These are phyloP conservation scores for Fringilla coelebs DNA, from an alignment of 2,797 vertebrate genomes.

Conservation along the genomic window DNA sequence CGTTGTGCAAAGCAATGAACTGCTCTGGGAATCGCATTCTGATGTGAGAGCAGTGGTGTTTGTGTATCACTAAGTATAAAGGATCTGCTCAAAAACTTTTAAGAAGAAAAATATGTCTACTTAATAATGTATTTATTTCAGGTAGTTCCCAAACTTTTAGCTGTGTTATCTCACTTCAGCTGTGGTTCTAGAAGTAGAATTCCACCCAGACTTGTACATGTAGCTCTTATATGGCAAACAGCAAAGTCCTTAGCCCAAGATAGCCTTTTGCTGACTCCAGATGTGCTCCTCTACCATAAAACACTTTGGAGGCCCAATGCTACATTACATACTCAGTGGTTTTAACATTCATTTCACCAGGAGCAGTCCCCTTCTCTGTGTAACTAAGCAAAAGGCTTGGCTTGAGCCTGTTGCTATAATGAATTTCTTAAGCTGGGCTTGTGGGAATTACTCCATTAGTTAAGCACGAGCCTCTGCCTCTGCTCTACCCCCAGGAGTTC, in stretches of 20 bases:
- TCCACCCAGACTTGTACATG: background rate
- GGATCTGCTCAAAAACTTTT: background rate
- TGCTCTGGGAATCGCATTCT: background rate
- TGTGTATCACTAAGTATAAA: background rate
- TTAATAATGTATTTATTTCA: background rate
- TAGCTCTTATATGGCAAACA: background rate
- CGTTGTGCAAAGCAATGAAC: background rate
- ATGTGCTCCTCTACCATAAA: background rate
- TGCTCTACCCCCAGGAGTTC: background rate
- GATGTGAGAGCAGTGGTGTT: background rate
- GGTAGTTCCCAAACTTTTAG: background rate
- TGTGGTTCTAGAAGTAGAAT: background rate
- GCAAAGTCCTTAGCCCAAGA: background rate
- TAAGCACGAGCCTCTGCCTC: background rate
- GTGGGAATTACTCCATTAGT: background rate
- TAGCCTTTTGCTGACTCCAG: background rate
- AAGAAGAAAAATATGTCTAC: background rate
- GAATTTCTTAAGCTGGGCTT: background rate
- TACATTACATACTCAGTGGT: background rate
- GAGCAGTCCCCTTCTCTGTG: background rate
- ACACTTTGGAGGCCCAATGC: background rate
- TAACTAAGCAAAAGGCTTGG: conserved; percentile 21
- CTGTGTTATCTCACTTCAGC: background rate
- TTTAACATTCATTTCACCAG: background rate
- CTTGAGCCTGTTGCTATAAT: background rate